Conservation (phyloP, 1,140 invertebrate species). For the Cylas formicarius region DNA sequence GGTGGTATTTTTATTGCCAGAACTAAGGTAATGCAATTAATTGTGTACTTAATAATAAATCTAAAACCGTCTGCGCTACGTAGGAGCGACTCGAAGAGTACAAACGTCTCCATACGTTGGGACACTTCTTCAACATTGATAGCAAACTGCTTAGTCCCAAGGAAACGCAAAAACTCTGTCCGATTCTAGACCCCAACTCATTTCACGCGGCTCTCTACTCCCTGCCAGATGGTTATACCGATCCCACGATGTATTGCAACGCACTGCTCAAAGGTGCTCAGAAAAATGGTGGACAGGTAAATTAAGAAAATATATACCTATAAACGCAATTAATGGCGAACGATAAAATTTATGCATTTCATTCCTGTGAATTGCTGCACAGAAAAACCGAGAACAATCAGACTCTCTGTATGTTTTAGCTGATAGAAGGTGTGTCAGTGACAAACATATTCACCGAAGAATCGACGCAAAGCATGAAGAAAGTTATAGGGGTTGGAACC, state of each 20-base stretch:
- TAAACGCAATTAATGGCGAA: no score
- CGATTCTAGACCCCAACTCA: slow-evolving; percentile 64
- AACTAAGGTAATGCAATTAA: slow-evolving; percentile 49
- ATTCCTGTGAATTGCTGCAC: no score
- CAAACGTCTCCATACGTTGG: slow-evolving; percentile 68
- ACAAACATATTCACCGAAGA: slow-evolving; percentile 51
- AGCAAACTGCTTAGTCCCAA: slow-evolving; percentile 61
- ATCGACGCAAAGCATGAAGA: slow-evolving; percentile 47
- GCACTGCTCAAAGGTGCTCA: slow-evolving; percentile 65
- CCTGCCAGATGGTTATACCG: slow-evolving; percentile 73
- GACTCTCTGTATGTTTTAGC: slow-evolving; percentile 49
- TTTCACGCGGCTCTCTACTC: slow-evolving; percentile 71
- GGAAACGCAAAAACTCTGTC: slow-evolving; percentile 72
- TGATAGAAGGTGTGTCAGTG: slow-evolving; percentile 71
- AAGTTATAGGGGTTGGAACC: slow-evolving; percentile 69
- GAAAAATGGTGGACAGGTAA: slow-evolving; percentile 62
- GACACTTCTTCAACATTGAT: slow-evolving; percentile 68
- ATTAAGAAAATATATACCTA: no score
- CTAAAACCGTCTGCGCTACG: no score
- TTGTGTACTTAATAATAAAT: slow-evolving; percentile 5
- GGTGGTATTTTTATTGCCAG: slow-evolving; percentile 82
- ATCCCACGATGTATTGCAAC: slow-evolving; percentile 71
- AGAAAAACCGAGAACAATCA: no score
- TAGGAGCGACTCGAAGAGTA: slow-evolving; percentile 79
- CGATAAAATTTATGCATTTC: no score